Conservation (phyloP, 2,888 invertebrate species). For the Dicranocentrus wangi region DNA sequence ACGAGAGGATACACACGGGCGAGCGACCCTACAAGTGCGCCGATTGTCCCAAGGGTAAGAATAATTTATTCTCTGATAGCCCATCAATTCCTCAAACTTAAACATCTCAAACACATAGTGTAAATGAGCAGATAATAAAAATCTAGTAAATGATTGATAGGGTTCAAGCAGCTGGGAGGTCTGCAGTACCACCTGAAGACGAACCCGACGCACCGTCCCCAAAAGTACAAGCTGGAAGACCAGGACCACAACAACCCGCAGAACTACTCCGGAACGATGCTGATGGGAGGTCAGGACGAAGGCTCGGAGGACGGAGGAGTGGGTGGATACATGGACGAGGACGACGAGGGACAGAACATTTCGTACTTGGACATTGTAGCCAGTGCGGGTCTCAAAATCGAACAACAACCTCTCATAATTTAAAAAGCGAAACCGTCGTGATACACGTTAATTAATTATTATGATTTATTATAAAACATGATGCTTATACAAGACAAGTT, state of each 20-base stretch:
- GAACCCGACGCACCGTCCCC: slow-evolving; percentile 58
- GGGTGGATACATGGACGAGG: slow-evolving; percentile 1
- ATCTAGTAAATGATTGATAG: slow-evolving; percentile 5
- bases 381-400: slow-evolving; percentile 2
- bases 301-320: background rate
- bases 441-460: no score
- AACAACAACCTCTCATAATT: no score
- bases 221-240: slow-evolving; percentile 55
- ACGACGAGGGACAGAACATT: background rate
- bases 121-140: no score
- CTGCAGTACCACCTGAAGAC: slow-evolving; percentile 65
- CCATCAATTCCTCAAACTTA: no score
- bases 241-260: slow-evolving; percentile 29
- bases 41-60: slow-evolving; percentile 60
- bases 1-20: slow-evolving; percentile 62
- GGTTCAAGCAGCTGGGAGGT: slow-evolving; percentile 65
- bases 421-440: no score
- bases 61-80: background rate
- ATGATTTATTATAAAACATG: no score
- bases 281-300: background rate
- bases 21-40: slow-evolving; percentile 57
- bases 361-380: background rate
- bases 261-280: slow-evolving; percentile 10
- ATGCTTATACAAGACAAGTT: no score
- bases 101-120: no score